Conservation (phyloP, 2,113 vertebrate species). For the Amblyornis subalaris region DNA sequence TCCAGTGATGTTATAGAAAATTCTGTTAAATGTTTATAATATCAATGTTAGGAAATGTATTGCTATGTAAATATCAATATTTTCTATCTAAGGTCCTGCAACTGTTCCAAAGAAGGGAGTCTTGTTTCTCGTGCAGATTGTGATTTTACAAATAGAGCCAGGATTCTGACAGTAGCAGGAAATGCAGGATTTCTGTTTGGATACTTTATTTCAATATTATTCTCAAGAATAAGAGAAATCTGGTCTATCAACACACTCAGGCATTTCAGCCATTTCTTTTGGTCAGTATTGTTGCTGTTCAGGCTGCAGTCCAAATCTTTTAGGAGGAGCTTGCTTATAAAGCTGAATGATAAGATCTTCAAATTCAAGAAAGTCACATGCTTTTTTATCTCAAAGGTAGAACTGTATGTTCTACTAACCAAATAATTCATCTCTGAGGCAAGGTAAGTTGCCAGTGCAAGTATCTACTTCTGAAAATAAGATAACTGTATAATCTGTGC, state of each 20-base stretch:
- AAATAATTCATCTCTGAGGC: not conserved
- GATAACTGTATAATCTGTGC: not conserved
- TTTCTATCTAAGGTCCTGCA: not conserved
- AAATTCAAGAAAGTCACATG: not conserved
- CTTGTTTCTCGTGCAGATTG: not conserved
- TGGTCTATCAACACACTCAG: accelerated
- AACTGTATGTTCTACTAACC: not conserved
- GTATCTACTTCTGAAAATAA: not conserved
- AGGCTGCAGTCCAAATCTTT: not conserved
- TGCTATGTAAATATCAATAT: not conserved
- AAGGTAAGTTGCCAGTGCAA: not conserved
- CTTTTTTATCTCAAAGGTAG: not conserved
- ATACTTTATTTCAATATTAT: not conserved
- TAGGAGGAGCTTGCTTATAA: not conserved
- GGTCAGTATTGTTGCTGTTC: not conserved
- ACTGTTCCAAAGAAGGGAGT: not conserved
- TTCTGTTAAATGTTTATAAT: not conserved
- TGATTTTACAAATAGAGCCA: not conserved
- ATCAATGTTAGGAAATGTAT: not conserved
- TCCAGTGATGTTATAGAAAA: not conserved
- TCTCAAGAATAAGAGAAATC: not conserved
- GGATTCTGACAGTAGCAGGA: not conserved
- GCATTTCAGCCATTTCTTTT: not conserved
- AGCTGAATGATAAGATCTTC: not conserved
- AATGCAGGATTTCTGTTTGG: not conserved